Percentiles rank a stretch among this genome's conserved stretches.
Conservation (phyloP, 2,797 vertebrate genomes). For the Arctocebus calabarensis region DNA sequence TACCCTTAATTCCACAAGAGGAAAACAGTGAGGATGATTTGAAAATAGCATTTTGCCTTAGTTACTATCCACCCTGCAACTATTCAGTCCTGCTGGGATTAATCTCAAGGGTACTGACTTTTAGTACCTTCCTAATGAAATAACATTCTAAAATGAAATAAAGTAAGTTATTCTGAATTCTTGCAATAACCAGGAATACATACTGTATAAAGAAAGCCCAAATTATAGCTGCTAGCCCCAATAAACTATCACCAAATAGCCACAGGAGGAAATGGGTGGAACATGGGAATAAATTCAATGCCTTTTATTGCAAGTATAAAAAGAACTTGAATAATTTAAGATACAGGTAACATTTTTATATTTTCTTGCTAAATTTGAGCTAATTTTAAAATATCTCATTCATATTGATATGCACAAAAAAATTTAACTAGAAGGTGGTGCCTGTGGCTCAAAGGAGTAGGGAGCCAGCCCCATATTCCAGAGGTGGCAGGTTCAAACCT, state of each 20-base stretch:
- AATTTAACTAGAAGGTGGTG: too few species aligned
- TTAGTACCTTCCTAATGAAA: background rate
- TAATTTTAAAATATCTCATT: background rate
- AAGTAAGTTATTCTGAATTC: background rate
- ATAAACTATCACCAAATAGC: conserved; percentile 19
- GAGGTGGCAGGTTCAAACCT: too few species aligned
- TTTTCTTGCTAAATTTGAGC: conserved; percentile 6
- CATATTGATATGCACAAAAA: background rate
- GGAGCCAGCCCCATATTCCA: too few species aligned
- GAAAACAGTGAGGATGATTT: background rate
- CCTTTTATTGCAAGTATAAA: background rate
- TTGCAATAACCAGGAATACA: background rate
- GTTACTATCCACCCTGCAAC: background rate
- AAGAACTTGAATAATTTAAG: conserved; percentile 57
- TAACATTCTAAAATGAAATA: conserved; percentile 35
- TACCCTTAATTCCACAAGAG: background rate
- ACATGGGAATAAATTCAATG: conserved; percentile 34
- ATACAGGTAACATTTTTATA: conserved; percentile 1
- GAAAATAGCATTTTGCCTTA: conserved; percentile 38
- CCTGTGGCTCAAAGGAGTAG: too few species aligned
- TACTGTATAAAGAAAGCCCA: background rate
- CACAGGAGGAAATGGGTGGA: background rate
- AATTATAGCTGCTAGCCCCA: background rate
- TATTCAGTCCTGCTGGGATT: background rate
- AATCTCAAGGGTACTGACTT: background rate